Evolutionary conservation across 1,140 invertebrate genomes (phyloP).

Genomic region (Zaprionus ornatus): DNA sequence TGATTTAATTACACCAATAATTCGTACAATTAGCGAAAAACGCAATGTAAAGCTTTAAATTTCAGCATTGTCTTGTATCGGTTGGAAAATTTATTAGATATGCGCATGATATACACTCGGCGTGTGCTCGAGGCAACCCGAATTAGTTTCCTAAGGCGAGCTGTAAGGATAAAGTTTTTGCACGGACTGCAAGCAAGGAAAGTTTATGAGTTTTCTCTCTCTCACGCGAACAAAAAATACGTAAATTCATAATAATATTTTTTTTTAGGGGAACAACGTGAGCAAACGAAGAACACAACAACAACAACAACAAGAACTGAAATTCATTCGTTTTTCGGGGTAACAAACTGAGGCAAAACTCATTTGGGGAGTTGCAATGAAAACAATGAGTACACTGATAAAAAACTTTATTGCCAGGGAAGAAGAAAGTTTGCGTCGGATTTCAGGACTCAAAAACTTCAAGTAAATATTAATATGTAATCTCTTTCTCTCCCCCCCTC

Average conservation of each 20-base stretch:
- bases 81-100: not conserved
- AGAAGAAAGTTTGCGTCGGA: not conserved
- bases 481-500: not conserved
- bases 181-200: constrained; percentile 22
- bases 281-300: constrained; percentile 15
- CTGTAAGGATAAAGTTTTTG: constrained; percentile 27
- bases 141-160: not conserved
- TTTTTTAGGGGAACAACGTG: constrained; percentile 38
- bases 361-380: constrained; percentile 15
- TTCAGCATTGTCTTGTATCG: constrained; percentile 7
- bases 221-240: constrained; percentile 5
- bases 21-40: not conserved
- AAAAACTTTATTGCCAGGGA: not conserved
- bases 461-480: constrained; percentile 9
- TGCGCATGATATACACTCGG: not conserved
- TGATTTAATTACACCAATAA: constrained; percentile 74
- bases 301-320: no score
- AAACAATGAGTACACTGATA: constrained; percentile 8
- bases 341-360: constrained; percentile 18
- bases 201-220: constrained; percentile 49
- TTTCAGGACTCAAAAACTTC: not conserved
- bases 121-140: not conserved
- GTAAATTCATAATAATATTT: constrained; percentile 58
- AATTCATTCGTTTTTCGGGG: constrained; percentile 17
- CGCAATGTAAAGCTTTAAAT: constrained; percentile 13